Base-by-base conservation (phyloP, 2,797 vertebrate species). In the Hydrolagus colliei region DNA sequence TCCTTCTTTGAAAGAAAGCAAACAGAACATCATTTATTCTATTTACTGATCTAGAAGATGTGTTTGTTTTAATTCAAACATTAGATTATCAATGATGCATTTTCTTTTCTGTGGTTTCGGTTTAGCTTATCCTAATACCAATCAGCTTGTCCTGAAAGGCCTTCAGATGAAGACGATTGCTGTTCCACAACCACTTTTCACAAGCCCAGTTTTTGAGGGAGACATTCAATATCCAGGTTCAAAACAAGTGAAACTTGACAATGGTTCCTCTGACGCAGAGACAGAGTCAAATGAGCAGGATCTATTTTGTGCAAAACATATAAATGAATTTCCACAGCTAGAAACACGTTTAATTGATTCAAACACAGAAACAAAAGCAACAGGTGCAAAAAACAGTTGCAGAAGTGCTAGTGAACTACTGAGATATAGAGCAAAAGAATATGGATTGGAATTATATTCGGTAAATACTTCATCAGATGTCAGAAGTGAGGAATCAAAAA, bases 201-300 rank as follows among this genome's bases (percentile, higher is more conserved):
- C 1, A 35, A 80, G 67, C 62, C 67, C 67, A n/a, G 18, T 20
- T 71, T 84, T 59, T 77, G 75, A 71, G 27, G 68, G 68, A 20
- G 65, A 71, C 32, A 71, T 71, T 27, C 63, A 84, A 52, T 65
- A 41, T 84, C 65, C 79, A 84, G 63, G 63, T 41, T 84, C 79
- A 84, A 84, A 84, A 9, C 63, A 35, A 84, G 18, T 35, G 2
- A 84, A 84, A 84, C 79, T 84, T 41, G 67, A 35, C 16, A 68
- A 10, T 71, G 65, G 20, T n/a, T 18, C 79, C 13, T 84, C 27
- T 18, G 7, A 84, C 0, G n/a, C 65, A 41, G 5, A 20, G 2
- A 35, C 71, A 84, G 16, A 71, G 14, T 35, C 32, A 71, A 41
- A 68, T 71, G 16, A 84, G 9, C 35, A 84, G 41, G 68, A 84